These are phyloP conservation scores for Nycticryphes semicollaris DNA, from an alignment of 2,113 vertebrate genomes.

Conservation along the genomic window DNA sequence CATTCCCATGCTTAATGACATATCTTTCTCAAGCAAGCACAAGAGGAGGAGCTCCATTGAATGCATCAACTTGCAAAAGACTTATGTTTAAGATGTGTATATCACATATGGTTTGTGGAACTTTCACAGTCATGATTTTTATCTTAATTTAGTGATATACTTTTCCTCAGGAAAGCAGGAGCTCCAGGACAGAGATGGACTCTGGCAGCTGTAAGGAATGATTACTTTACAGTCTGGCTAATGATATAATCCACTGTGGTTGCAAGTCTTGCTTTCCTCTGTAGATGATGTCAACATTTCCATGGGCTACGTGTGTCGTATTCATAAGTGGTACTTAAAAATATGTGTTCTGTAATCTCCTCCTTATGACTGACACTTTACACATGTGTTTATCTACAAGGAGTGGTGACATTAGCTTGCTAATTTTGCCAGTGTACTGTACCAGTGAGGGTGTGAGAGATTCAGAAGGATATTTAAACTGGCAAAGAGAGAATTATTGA, in stretches of 20 bases:
- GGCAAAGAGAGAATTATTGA: slow-evolving; percentile 61
- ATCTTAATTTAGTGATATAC: not conserved
- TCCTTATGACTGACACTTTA: slow-evolving; percentile 66
- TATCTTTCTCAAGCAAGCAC: not conserved
- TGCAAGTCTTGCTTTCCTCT: slow-evolving; percentile 62
- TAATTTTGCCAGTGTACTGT: slow-evolving; percentile 56
- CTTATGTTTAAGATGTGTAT: not conserved
- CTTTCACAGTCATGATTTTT: not conserved
- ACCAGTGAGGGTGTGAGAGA: slow-evolving; percentile 28
- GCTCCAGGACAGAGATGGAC: not conserved
- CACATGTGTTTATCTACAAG: slow-evolving; percentile 66
- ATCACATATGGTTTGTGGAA: not conserved
- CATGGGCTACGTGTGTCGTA: slow-evolving; percentile 57
- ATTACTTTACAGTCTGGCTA: slow-evolving; percentile 62
- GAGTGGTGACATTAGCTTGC: slow-evolving; percentile 55
- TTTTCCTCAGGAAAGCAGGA: slow-evolving; percentile 10
- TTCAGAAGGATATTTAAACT: slow-evolving; percentile 58
- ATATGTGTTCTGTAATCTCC: slow-evolving; percentile 68
- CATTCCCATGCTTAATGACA: not conserved
- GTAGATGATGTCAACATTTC: slow-evolving; percentile 61
- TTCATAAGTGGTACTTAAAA: slow-evolving; percentile 69
- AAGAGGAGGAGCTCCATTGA: not conserved
- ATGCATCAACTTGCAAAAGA: not conserved
- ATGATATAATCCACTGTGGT: slow-evolving; percentile 62
- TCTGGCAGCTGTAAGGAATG: slow-evolving; percentile 40